Conservation (phyloP, 2,888 invertebrate species). For the Dolichopus griseipennis region DNA sequence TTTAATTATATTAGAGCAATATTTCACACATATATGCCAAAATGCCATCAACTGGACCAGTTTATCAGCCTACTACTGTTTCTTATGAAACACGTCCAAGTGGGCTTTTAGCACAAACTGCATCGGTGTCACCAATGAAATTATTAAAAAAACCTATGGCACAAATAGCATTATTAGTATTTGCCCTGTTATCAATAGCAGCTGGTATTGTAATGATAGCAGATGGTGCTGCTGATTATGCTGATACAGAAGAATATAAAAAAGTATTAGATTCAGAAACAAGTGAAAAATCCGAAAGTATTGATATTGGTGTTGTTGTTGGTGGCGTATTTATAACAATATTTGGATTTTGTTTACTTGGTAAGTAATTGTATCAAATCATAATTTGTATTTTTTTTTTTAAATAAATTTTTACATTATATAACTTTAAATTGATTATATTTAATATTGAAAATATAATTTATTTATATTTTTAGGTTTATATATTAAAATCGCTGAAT, state of each 20-base stretch:
- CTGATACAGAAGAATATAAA: slow-evolving; percentile 41
- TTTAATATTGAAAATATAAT: background rate
- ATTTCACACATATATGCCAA: slow-evolving; percentile 6
- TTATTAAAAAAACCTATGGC: slow-evolving; percentile 32
- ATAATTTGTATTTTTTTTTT: background rate
- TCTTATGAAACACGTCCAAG: slow-evolving; percentile 56
- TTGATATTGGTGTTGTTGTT: slow-evolving; percentile 49
- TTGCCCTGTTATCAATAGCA: slow-evolving; percentile 33
- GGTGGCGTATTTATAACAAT: slow-evolving; percentile 55
- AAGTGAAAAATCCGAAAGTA: slow-evolving; percentile 28
- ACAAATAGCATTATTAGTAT: slow-evolving; percentile 30
- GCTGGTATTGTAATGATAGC: slow-evolving; percentile 51
- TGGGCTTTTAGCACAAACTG: slow-evolving; percentile 37
- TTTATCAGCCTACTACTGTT: slow-evolving; percentile 70
- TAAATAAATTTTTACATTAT: background rate
- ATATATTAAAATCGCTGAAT: slow-evolving; percentile 34
- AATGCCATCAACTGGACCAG: slow-evolving; percentile 61
- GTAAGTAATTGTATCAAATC: slow-evolving; percentile 35
- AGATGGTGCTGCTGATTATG: slow-evolving; percentile 54
- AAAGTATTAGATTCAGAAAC: slow-evolving; percentile 32
- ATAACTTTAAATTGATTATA: background rate
- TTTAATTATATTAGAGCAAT: background rate
- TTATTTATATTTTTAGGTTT: slow-evolving; percentile 30
- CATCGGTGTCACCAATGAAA: slow-evolving; percentile 32
- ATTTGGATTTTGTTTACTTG: slow-evolving; percentile 52